Evolutionary conservation across 2,797 vertebrate species (phyloP).

Genomic region (Propithecus perrieri): DNA sequence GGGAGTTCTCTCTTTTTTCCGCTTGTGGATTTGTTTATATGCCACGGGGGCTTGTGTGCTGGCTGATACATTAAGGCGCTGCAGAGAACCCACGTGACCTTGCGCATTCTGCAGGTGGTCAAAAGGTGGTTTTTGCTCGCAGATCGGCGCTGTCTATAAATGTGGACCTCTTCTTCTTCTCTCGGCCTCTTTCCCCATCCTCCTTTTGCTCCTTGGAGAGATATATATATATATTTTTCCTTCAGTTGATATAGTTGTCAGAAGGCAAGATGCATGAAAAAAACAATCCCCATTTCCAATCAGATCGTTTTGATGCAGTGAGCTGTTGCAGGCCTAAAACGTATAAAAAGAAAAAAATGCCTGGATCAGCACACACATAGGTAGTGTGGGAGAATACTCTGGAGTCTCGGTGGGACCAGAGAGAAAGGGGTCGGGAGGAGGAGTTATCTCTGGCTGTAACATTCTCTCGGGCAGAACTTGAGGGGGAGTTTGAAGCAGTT

Average conservation of each 20-base stretch:
- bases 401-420: background rate
- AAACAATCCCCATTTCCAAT: background rate
- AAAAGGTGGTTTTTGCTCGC: conserved; percentile 82
- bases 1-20: conserved; percentile 42
- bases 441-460: conserved; percentile 15
- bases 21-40: conserved; percentile 81
- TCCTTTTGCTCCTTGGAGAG: conserved; percentile 51
- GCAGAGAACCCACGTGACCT: conserved; percentile 90
- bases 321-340: conserved; percentile 51
- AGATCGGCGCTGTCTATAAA: conserved; percentile 52
- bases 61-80: conserved; percentile 88
- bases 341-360: background rate
- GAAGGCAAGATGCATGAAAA: background rate
- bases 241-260: background rate
- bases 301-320: conserved; percentile 33
- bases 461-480: conserved; percentile 61
- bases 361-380: background rate
- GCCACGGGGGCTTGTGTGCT: conserved; percentile 81
- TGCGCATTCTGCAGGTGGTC: conserved; percentile 98
- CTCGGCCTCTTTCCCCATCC: background rate
- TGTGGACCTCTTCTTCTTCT: background rate
- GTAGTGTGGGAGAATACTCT: conserved; percentile 44
- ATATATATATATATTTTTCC: background rate
- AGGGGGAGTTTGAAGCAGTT: conserved; percentile 65
- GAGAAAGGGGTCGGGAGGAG: conserved; percentile 10